Evolutionary conservation across 2,113 vertebrate species (phyloP).

Genomic region (Hippocampus abdominalis): DNA sequence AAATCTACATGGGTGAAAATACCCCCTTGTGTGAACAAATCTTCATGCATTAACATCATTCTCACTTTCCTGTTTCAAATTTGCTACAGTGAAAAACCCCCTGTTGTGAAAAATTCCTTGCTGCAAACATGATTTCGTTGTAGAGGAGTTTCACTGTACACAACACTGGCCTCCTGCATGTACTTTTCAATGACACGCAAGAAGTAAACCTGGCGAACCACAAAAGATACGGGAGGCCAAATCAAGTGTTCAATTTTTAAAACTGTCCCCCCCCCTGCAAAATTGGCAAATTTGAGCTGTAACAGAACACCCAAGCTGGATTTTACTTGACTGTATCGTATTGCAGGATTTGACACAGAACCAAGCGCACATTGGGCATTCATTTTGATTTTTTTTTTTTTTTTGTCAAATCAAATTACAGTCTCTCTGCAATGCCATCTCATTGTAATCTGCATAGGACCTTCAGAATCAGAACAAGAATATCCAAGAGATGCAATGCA

Average conservation of each 20-base stretch:
- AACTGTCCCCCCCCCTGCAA: not conserved
- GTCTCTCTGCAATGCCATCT: not conserved
- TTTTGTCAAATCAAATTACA: not conserved
- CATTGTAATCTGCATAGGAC: not conserved
- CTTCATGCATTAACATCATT: too few relatives aligned
- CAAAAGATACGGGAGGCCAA: slow-evolving; percentile 8
- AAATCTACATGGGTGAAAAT: too few relatives aligned
- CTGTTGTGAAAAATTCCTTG: too few relatives aligned
- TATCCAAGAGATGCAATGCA: too few relatives aligned
- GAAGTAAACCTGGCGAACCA: slow-evolving; percentile 34
- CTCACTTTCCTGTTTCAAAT: too few relatives aligned
- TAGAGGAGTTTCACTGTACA: too few relatives aligned
- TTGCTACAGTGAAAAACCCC: too few relatives aligned
- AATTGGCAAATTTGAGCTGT: not conserved
- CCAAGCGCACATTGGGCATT: not conserved
- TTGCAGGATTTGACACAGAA: not conserved
- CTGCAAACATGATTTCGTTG: too few relatives aligned
- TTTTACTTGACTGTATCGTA: not conserved
- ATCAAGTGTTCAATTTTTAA: not conserved
- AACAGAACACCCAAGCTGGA: not conserved
- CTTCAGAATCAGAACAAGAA: not conserved
- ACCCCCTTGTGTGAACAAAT: too few relatives aligned
- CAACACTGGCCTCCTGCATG: slow-evolving; percentile 29
- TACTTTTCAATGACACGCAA: slow-evolving; percentile 40
- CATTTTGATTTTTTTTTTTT: not conserved